A percentile compares a stretch with the other conserved stretches of the same genome.
phyloP scores from a whole-genome alignment of 2,888 invertebrate species.

The Pycnomerus fuliginosus region DNA sequence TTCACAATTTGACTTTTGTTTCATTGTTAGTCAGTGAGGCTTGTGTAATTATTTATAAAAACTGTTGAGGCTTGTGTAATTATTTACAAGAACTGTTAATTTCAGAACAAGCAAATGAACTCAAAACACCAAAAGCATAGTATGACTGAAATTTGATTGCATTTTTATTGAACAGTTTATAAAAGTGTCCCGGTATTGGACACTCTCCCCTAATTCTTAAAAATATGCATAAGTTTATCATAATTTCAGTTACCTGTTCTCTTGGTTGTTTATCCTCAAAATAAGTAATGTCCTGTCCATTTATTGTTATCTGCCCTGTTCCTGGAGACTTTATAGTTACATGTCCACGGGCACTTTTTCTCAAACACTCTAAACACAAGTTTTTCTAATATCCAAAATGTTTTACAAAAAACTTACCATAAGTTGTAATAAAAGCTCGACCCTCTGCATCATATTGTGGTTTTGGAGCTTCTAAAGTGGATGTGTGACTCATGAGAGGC shows the following conservation, averaged over 20 bases:
- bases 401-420: conserved; percentile 52
- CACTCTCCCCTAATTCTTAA: no score
- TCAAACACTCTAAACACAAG: conserved; percentile 60
- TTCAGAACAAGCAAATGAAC: no score
- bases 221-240: no score
- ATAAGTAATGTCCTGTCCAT: conserved; percentile 75
- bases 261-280: conserved; percentile 70
- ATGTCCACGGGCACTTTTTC: conserved; percentile 72
- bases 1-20: no score
- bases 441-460: conserved; percentile 69
- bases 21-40: no score
- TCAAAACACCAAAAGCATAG: no score
- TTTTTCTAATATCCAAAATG: not conserved
- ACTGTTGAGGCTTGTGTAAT: no score
- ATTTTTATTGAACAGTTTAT: no score
- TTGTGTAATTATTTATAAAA: no score
- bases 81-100: no score
- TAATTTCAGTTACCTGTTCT: conserved; percentile 67
- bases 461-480: conserved; percentile 65
- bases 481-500: conserved; percentile 59
- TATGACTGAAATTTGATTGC: no score
- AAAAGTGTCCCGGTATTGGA: no score
- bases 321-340: conserved; percentile 83
- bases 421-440: conserved; percentile 68
- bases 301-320: conserved; percentile 78